These are phyloP conservation scores for Oceanodroma tethys DNA, from an alignment of 2,113 vertebrate species.

Conservation along the genomic window DNA sequence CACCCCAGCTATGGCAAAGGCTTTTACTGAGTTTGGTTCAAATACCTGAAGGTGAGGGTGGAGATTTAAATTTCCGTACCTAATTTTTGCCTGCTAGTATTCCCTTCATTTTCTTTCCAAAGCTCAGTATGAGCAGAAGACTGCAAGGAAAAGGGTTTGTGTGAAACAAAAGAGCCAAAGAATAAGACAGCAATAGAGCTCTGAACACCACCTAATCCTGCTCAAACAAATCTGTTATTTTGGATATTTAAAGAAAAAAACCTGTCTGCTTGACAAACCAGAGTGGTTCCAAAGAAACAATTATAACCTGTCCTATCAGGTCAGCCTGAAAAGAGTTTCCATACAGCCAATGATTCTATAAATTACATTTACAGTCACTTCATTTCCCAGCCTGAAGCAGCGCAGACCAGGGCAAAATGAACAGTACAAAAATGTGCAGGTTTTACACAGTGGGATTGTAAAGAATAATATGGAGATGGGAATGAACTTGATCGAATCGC, in stretches of 20 bases:
- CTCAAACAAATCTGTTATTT: constrained; percentile 57
- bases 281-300: neutral
- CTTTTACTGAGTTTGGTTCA: neutral
- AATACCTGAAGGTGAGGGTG: neutral
- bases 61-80: neutral
- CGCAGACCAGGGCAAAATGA: constrained; percentile 13
- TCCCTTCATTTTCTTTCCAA: neutral
- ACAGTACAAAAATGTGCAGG: constrained; percentile 40
- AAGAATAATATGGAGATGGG: constrained; percentile 57
- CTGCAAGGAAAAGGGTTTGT: neutral
- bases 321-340: constrained; percentile 27
- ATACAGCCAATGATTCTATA: constrained; percentile 25
- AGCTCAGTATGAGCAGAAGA: neutral
- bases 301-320: constrained; percentile 23
- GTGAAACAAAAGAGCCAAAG: constrained; percentile 33
- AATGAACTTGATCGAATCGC: constrained; percentile 51
- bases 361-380: constrained; percentile 52
- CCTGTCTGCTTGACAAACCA: constrained; percentile 25
- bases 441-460: constrained; percentile 39
- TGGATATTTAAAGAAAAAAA: constrained; percentile 41
- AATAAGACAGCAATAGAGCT: neutral
- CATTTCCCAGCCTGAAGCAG: constrained; percentile 38
- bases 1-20: neutral
- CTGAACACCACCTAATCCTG: constrained; percentile 7
- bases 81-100: neutral